Evolutionary conservation across 2,888 invertebrate genomes (phyloP).

Genomic region (Nyleta sp.): DNA sequence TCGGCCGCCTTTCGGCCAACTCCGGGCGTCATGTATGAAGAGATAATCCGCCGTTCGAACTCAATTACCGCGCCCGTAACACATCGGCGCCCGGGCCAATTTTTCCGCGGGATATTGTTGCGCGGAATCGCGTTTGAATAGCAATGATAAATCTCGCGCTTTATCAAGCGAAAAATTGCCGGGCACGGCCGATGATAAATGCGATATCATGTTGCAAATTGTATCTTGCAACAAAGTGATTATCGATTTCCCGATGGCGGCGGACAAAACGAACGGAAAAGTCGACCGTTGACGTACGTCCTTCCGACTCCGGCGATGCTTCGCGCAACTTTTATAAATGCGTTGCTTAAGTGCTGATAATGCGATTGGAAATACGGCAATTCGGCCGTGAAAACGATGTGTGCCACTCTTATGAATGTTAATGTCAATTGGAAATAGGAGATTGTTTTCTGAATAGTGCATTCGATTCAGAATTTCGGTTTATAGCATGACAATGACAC

Average conservation of each 20-base stretch:
- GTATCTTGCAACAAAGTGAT: conserved; percentile 53
- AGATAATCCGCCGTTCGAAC: conserved; percentile 56
- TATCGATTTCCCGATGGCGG: conserved; percentile 37
- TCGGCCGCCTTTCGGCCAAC: conserved; percentile 68
- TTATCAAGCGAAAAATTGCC: conserved; percentile 50
- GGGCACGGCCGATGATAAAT: conserved; percentile 32
- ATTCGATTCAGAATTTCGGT: too few relatives aligned
- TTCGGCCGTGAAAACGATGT: too few relatives aligned
- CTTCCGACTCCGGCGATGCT: too few relatives aligned
- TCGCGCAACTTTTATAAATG: too few relatives aligned
- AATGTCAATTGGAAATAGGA: too few relatives aligned
- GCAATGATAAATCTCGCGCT: conserved; percentile 46
- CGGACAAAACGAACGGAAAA: not conserved
- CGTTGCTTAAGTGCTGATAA: too few relatives aligned
- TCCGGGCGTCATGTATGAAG: conserved; percentile 31
- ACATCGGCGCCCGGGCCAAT: conserved; percentile 31
- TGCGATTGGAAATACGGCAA: too few relatives aligned
- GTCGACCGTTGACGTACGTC: too few relatives aligned
- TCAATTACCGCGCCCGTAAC: conserved; percentile 44
- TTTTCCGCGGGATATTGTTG: conserved; percentile 39
- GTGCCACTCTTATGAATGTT: too few relatives aligned
- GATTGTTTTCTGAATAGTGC: too few relatives aligned
- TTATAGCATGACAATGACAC: too few relatives aligned
- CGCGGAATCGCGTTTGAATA: conserved; percentile 34
- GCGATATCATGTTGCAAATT: conserved; percentile 52